phyloP scores from a whole-genome alignment of 1,140 invertebrate genomes.

The Solenopsis invicta region DNA sequence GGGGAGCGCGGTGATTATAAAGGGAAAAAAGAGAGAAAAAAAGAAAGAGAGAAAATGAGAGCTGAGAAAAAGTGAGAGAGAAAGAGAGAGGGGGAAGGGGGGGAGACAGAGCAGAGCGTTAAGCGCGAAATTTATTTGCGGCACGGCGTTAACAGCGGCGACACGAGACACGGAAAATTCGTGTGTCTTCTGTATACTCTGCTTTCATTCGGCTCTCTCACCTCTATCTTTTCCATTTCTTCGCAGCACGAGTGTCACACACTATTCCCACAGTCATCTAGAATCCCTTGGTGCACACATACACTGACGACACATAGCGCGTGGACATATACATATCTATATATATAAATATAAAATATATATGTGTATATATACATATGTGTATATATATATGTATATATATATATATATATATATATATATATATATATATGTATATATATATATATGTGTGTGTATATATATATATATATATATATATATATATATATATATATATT shows the following conservation, averaged over 20 bases:
- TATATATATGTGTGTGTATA: no score
- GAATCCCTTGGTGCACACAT: conserved; percentile 78
- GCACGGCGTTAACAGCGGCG: neutral
- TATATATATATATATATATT: no score
- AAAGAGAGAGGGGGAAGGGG: conserved; percentile 10
- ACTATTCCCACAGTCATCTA: conserved; percentile 85
- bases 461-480: no score
- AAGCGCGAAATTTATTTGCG: conserved; percentile 59
- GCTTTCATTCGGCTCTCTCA: conserved; percentile 68
- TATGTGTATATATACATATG: neutral
- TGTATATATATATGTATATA: conserved; percentile 2
- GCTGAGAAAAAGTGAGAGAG: neutral
- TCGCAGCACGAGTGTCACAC: conserved; percentile 82
- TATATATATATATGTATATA: no score
- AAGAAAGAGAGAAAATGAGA: conserved; percentile 35
- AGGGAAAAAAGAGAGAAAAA: neutral
- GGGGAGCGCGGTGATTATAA: conserved; percentile 44
- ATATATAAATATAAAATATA: no score
- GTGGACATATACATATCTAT: conserved; percentile 39
- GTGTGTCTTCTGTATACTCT: neutral
- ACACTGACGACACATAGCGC: conserved; percentile 81
- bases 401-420: no score
- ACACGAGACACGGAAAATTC: neutral
- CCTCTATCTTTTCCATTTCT: conserved; percentile 87
- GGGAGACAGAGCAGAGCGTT: conserved; percentile 38